Conservation (phyloP, 2,113 vertebrate species). For the Urocolius indicus region DNA sequence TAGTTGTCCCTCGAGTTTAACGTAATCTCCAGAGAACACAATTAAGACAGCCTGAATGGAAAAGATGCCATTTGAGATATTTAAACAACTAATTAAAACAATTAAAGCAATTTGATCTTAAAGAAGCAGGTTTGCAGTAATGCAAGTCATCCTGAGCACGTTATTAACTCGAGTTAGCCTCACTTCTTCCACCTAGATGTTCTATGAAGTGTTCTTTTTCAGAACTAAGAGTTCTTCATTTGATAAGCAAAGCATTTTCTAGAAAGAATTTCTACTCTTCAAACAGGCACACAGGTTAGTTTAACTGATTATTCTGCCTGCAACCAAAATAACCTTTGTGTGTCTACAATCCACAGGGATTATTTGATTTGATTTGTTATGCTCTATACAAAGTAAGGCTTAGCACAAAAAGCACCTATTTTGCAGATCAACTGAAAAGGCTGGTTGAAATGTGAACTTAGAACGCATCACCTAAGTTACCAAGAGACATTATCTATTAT, state of each 20-base stretch:
- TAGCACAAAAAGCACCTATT: not conserved
- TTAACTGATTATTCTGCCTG: not conserved
- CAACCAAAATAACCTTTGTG: not conserved
- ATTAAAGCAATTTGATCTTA: not conserved
- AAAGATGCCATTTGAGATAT: not conserved
- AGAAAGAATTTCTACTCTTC: not conserved
- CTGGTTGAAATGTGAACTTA: not conserved
- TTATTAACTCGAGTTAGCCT: not conserved
- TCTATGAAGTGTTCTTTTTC: not conserved
- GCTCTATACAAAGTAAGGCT: not conserved
- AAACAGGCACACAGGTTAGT: not conserved
- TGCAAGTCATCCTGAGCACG: not conserved
- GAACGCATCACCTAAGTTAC: not conserved
- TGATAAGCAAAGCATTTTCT: not conserved
- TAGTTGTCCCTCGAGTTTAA: not conserved
- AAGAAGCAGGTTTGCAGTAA: not conserved
- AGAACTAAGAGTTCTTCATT: not conserved
- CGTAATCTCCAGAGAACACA: not conserved
- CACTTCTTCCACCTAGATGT: not conserved
- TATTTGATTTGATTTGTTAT: not conserved
- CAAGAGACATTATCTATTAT: slow-evolving; percentile 2
- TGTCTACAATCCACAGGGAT: not conserved
- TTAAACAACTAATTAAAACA: slow-evolving; percentile 23
- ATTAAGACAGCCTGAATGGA: not conserved
- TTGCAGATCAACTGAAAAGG: not conserved